These are phyloP conservation scores for Bimastos eiseni DNA, from an alignment of 2,888 invertebrate species.

Conservation along the genomic window DNA sequence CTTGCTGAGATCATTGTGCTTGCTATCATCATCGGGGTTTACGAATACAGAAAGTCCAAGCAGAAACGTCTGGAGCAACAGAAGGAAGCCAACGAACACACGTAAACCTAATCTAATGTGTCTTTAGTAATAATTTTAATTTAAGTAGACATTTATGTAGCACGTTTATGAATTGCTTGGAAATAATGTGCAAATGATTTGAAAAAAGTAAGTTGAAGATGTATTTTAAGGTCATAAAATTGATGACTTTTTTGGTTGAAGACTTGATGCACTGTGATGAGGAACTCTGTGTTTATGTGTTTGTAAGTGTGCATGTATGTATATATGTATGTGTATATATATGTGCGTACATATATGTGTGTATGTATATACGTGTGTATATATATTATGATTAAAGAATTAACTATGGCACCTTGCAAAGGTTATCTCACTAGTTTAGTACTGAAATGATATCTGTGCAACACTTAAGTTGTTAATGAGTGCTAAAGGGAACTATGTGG, in stretches of 20 bases:
- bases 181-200: not conserved
- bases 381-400: not conserved
- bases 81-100: constrained; percentile 22
- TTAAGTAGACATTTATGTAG: not conserved
- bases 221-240: not conserved
- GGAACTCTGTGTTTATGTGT: not conserved
- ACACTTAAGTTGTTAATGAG: too few species aligned
- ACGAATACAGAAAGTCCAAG: not conserved
- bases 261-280: not conserved
- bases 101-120: not conserved
- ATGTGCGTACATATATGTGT: not conserved
- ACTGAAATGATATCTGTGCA: not conserved
- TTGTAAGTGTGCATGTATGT: not conserved
- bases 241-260: not conserved
- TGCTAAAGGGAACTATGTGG: too few species aligned
- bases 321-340: not conserved
- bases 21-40: constrained; percentile 22
- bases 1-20: constrained; percentile 20
- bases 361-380: not conserved
- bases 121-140: not conserved
- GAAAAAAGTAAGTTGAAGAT: not conserved
- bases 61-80: constrained; percentile 14
- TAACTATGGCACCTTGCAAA: not conserved
- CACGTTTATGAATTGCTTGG: not conserved
- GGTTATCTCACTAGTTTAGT: not conserved